Evolutionary conservation across 92 coral and sea anemone genomes (phyloP), one percentile per base, ranked within the genome.

Genomic region (Zoanthus sociatus): DNA sequence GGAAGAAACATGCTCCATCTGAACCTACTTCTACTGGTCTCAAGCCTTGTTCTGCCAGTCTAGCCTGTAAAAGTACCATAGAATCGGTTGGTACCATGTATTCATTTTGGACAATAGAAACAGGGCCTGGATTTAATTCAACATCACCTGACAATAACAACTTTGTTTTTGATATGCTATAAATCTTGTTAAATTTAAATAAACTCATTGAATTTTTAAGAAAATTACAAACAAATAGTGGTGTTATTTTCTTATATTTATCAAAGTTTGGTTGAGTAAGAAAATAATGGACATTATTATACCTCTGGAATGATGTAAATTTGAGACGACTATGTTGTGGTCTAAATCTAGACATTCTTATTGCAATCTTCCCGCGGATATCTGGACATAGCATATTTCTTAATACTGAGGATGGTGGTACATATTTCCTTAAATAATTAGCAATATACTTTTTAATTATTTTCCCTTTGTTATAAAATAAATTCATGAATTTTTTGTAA

Each of bases 61-160:
- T 84, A 42, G 26, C 55, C 83, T 89, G 70, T 71, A 88, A 88
- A 6, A 88, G 51, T 82, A 47, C 42, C 77, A 68, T 83, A 76
- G 87, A 51, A 66, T 72, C 18, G 48, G 87, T 69, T 78, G 81
- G 42, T 55, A 61, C 48, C 47, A 18, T 15, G 48, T 11, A n/a
- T 64, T 64, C 76, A 77, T 45, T 75, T 31, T 58, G 67, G 79
- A 30, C 78, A 45, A 54, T 37, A 51, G 78, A 75, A 71, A 83
- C 56, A 88, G 89, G 89, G 58, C 92, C 92, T 73, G 92, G 91
- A 71, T 85, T 85, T 63, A 61, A 13, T 85, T 85, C 74, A 85
- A 75, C 58, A 58, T 85, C 88, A 48, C 83, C 83, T 73, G 82
- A 85, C 67, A 71, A 46, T 68, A 83, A 71, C n/a, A 83, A 17